A percentile compares a stretch with the other conserved stretches of the same genome.
phyloP scores from a whole-genome alignment of 2,888 invertebrate genomes.

The Metopia argyrocephala region DNA sequence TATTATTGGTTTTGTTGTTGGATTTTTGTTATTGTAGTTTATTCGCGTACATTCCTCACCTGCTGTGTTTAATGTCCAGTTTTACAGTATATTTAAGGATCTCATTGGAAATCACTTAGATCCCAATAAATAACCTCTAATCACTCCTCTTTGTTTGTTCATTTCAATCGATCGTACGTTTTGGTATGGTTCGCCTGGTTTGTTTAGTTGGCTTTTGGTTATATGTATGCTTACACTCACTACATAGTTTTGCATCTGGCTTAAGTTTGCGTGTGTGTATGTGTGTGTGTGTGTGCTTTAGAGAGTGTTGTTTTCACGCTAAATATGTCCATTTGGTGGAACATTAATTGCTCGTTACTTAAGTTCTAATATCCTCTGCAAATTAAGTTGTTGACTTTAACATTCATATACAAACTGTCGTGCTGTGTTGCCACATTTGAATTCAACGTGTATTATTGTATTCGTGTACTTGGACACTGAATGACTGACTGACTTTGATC shows the following conservation, averaged over 20 bases:
- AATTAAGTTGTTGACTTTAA: constrained; percentile 78
- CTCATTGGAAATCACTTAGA: constrained; percentile 79
- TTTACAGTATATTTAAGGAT: constrained; percentile 72
- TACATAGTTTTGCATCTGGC: neutral
- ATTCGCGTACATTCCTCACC: constrained; percentile 68
- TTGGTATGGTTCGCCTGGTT: neutral
- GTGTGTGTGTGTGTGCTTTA: constrained; percentile 18
- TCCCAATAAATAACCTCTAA: constrained; percentile 78
- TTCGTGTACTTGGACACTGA: too few relatives aligned
- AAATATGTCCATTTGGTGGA: constrained; percentile 71
- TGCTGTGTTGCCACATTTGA: constrained; percentile 71
- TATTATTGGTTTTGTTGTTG: neutral
- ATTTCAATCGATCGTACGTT: neutral
- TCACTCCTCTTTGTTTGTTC: constrained; percentile 67
- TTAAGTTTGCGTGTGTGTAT: constrained; percentile 12
- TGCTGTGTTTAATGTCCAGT: constrained; percentile 76
- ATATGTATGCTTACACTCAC: too few relatives aligned
- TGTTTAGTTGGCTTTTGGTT: neutral
- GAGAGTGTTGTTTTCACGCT: constrained; percentile 58
- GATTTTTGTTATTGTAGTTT: constrained; percentile 1
- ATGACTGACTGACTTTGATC: neutral
- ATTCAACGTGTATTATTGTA: constrained; percentile 23
- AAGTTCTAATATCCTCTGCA: constrained; percentile 78
- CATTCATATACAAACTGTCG: constrained; percentile 73
- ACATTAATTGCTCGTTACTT: constrained; percentile 79